Evolutionary conservation across 1,140 invertebrate genomes (phyloP), one percentile per base, ranked within the genome.

Genomic region (Drosophila punjabiensis): DNA sequence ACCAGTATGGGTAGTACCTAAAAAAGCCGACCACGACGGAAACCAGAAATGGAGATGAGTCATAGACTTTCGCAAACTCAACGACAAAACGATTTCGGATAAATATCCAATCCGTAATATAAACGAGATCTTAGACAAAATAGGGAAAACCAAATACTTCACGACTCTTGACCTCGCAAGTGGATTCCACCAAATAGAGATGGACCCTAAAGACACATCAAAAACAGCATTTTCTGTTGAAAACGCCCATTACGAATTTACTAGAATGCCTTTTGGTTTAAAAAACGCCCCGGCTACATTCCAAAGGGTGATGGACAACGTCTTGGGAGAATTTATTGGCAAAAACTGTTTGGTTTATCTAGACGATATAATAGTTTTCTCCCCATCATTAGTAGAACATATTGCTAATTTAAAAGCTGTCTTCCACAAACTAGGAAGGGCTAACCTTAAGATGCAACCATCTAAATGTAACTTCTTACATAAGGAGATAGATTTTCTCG

Each of bases 31-130:
- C 14, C 11, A 24, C 14, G 30, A 43, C 47, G 8, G 55, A 32
- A 8, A 13, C 45, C 20, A 50, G 24, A 48, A 61, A 35, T 61
- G 37, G 37, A 41, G 56, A 33, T n/a, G n/a, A n/a, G n/a, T n/a
- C n/a, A n/a, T n/a, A n/a, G n/a, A n/a, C n/a, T n/a, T n/a, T n/a
- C n/a, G 56, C 10, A 53, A 53, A n/a, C n/a, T n/a, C n/a, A n/a
- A n/a, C n/a, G n/a, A n/a, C n/a, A n/a, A n/a, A n/a, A n/a, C n/a
- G n/a, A 18, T 63, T 8, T 28, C 35, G 0, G 33, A 60, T 6
- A 59, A 18, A 28, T 68, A 68, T 18, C 65, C 55, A 5, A 67
- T 67, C 9, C 65, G 55, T 0, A 60, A 60, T 14, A 60, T 68
- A 1, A 50, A 50, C 9, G 33, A 60, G 8, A 28, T 60, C 3